Conservation (phyloP, 2,113 vertebrate species). For the Xyrauchen texanus region DNA sequence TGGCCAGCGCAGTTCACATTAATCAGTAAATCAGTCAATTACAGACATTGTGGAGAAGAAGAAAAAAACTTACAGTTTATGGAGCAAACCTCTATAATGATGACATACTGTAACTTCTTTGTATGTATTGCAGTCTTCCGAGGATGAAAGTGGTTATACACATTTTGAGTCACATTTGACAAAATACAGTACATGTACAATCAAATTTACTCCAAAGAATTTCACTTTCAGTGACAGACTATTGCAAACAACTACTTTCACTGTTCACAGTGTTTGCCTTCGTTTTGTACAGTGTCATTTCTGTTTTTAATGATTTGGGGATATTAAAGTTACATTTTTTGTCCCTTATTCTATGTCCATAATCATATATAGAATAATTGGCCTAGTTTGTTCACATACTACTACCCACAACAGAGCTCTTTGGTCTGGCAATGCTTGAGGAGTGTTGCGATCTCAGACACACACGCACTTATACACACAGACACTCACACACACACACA, state of each 20-base stretch:
- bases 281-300: neutral
- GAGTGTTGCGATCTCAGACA: neutral
- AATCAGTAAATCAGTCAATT: too few species aligned
- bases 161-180: neutral
- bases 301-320: neutral
- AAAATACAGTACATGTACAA: neutral
- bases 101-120: neutral
- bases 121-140: conserved; percentile 25
- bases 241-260: conserved; percentile 5
- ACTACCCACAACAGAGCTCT: conserved; percentile 17
- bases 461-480: too few species aligned
- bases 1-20: neutral
- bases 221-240: conserved; percentile 11
- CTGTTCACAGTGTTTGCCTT: conserved; percentile 27
- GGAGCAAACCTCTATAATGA: neutral
- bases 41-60: too few species aligned
- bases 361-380: conserved; percentile 2
- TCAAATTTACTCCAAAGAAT: neutral
- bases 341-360: neutral
- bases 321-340: neutral
- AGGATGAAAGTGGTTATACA: conserved; percentile 8
- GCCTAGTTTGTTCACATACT: neutral
- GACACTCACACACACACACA: neutral
- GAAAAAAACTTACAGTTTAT: neutral
- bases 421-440: conserved; percentile 19